Conservation (phyloP, 2,888 invertebrate genomes). For the Tenthredo notha region DNA sequence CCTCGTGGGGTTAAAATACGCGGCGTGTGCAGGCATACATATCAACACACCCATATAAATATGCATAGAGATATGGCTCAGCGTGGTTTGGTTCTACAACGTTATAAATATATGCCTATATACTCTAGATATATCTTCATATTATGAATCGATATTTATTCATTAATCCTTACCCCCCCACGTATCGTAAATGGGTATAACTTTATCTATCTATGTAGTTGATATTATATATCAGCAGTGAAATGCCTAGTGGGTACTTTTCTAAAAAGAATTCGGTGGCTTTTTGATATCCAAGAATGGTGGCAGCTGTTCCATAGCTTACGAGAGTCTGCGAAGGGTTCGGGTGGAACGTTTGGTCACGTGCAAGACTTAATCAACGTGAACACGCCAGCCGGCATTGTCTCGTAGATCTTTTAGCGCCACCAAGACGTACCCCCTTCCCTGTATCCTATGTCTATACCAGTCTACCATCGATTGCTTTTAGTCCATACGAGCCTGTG, state of each 20-base stretch:
- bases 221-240: neutral
- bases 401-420: slow-evolving; percentile 50
- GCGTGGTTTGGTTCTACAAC: neutral
- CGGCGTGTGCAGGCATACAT: slow-evolving; percentile 23
- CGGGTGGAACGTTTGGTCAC: slow-evolving; percentile 44
- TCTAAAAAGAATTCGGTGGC: slow-evolving; percentile 11
- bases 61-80: neutral
- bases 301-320: slow-evolving; percentile 46
- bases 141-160: slow-evolving; percentile 33
- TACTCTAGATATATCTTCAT: neutral
- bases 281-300: slow-evolving; percentile 31
- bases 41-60: neutral
- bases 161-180: neutral
- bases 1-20: slow-evolving; percentile 22
- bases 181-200: neutral
- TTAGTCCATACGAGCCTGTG: neutral
- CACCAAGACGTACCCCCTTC: neutral
- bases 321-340: slow-evolving; percentile 1
- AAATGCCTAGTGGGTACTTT: neutral
- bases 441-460: neutral
- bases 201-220: neutral
- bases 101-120: neutral
- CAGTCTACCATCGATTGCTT: slow-evolving; percentile 26
- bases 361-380: slow-evolving; percentile 47
- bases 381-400: slow-evolving; percentile 52